A percentile compares a stretch with the other conserved stretches of the same genome.
Conservation (phyloP, 2,797 vertebrate species). For the Phrynocephalus forsythii region DNA sequence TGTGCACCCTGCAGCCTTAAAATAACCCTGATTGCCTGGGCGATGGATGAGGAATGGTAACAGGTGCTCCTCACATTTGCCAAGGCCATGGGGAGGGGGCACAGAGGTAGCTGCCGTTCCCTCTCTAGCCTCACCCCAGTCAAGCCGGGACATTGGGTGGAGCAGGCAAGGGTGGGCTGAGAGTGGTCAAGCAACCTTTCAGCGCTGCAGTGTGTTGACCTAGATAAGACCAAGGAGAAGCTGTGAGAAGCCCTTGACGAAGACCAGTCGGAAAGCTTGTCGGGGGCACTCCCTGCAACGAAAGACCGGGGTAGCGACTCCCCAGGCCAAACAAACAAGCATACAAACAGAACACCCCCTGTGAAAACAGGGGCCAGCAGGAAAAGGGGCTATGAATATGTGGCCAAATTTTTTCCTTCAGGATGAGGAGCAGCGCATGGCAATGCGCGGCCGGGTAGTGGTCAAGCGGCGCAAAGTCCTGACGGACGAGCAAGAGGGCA, state of each 20-base stretch:
- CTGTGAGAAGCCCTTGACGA: not conserved
- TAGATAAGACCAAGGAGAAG: slow-evolving; percentile 28
- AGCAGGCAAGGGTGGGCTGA: slow-evolving; percentile 10
- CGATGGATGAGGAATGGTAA: slow-evolving; percentile 39
- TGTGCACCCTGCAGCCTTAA: slow-evolving; percentile 58
- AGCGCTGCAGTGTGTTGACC: slow-evolving; percentile 28
- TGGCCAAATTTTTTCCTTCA: slow-evolving; percentile 90
- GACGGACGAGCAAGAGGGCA: slow-evolving; percentile 87
- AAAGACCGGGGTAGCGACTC: not conserved
- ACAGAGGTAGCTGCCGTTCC: slow-evolving; percentile 9
- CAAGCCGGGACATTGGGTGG: slow-evolving; percentile 25
- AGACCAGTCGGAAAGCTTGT: slow-evolving; percentile 75
- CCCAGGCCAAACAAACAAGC: not conserved
- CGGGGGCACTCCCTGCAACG: not conserved
- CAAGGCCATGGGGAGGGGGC: not conserved
- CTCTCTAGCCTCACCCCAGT: not conserved
- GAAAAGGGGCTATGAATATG: slow-evolving; percentile 75
- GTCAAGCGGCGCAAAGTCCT: slow-evolving; percentile 66
- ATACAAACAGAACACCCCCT: not conserved
- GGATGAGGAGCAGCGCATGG: slow-evolving; percentile 81
- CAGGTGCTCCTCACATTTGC: slow-evolving; percentile 52
- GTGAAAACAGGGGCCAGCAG: slow-evolving; percentile 14
- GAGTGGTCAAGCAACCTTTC: not conserved
- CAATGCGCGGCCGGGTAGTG: slow-evolving; percentile 67
- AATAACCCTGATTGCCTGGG: slow-evolving; percentile 57